Conservation (phyloP, 2,113 vertebrate species). For the Syngnathus typhle region DNA sequence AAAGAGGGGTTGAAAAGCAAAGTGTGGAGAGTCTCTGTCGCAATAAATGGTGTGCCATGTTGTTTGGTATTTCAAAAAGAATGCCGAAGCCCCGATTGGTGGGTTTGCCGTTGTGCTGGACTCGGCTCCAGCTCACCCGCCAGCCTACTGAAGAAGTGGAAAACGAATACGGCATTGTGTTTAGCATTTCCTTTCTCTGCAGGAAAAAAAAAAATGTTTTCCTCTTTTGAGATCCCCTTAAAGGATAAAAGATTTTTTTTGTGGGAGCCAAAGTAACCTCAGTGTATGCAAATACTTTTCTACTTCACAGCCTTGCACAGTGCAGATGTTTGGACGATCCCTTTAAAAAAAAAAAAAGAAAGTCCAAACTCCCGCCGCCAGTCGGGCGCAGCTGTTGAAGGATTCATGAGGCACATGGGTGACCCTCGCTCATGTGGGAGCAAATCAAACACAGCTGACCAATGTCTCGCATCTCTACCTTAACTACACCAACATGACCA, state of each 20-base stretch:
- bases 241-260: conserved; percentile 34
- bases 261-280: conserved; percentile 14
- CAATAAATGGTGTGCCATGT: too few relatives aligned
- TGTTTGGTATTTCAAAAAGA: too few relatives aligned
- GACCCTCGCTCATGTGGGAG: conserved; percentile 63
- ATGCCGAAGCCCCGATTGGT: too few relatives aligned
- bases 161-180: too few relatives aligned
- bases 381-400: conserved; percentile 65
- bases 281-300: conserved; percentile 57
- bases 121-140: too few relatives aligned
- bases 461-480: conserved; percentile 62
- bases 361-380: conserved; percentile 25
- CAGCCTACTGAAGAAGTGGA: too few relatives aligned
- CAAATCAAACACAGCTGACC: conserved; percentile 73
- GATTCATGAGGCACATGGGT: conserved; percentile 72
- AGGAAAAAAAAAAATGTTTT: conserved; percentile 2
- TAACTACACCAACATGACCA: conserved; percentile 65
- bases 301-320: conserved; percentile 46
- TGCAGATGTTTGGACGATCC: conserved; percentile 50
- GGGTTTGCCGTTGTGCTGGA: too few relatives aligned
- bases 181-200: conserved; percentile 16
- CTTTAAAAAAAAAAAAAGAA: conserved; percentile 27
- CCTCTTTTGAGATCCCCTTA: conserved; percentile 13
- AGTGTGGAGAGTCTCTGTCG: too few relatives aligned
- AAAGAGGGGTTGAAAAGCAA: too few relatives aligned